Evolutionary conservation across 2,797 vertebrate genomes (phyloP).

Genomic region (Peromyscus attwateri): DNA sequence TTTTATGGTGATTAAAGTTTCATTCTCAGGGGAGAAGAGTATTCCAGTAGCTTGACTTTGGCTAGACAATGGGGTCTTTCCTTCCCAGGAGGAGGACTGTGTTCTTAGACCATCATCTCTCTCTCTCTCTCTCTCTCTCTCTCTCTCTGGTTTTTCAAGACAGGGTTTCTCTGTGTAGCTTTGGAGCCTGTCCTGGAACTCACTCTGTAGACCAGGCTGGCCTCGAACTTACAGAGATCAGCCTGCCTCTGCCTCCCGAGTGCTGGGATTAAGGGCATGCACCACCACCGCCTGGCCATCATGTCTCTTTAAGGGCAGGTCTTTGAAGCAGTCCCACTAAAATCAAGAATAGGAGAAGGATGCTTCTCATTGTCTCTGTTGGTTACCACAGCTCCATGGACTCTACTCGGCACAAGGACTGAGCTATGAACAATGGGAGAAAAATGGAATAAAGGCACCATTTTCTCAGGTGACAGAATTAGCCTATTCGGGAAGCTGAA

Average conservation of each 20-base stretch:
- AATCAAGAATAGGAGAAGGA: slow-evolving; percentile 8
- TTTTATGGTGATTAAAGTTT: neutral
- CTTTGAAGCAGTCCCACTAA: neutral
- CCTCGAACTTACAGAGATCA: no score
- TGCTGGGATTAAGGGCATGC: no score
- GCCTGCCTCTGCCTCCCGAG: no score
- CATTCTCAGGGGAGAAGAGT: neutral
- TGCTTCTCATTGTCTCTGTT: neutral
- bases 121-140: no score
- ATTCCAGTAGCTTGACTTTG: neutral
- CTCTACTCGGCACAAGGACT: neutral
- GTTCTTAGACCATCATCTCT: neutral
- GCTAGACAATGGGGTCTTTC: neutral
- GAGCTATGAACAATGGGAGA: neutral
- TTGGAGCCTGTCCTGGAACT: no score
- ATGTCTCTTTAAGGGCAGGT: neutral
- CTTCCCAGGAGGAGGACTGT: neutral
- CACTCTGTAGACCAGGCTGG: no score
- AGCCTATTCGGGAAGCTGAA: slow-evolving; percentile 33
- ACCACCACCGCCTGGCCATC: no score
- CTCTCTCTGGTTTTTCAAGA: no score
- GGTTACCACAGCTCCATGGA: neutral
- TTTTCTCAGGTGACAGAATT: slow-evolving; percentile 41
- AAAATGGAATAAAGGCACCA: slow-evolving; percentile 1
- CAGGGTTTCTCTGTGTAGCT: no score